Base-by-base conservation (phyloP, 2,113 vertebrate species). In the Oriolus oriolus region DNA sequence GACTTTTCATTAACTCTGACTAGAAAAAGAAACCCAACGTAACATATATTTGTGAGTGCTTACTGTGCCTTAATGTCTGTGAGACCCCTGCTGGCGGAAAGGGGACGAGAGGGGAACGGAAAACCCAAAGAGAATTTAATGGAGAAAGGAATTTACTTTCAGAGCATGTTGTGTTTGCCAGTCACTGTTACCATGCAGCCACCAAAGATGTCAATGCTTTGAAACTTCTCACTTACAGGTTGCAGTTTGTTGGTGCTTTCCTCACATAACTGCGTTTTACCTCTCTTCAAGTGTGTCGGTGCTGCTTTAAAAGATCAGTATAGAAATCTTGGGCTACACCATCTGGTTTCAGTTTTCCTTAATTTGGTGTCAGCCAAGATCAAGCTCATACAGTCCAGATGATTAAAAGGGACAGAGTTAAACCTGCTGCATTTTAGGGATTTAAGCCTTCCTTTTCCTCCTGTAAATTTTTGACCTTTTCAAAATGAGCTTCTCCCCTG, bases 31-130 rank as follows among this genome's bases (percentile, higher is more conserved):
- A 74, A 78, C 61, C 41, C 35, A 71, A 39, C 15, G 20, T 37
- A 64, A 26, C 8, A 8, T 6, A 3, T 24, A 35, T 52, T 41
- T 35, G 0, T 21, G 53, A 37, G 37, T 37, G 80, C 60, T 77
- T 56, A 22, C 85, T 44, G 10, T 84, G 56, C 18, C 44, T 17
- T 70, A 15, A n/a, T 80, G 52, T 84, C 41, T 74, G 79, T 42
- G 68, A 82, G 89, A 91, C 90, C 92, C 41, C 95, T 96, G 83
- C 90, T 88, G 94, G 88, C 69, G 31, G 14, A 60, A 80, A 39
- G 20, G 15, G 54, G 71, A 83, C 88, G 37, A 79, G 71, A 57
- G 26, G 47, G 37, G 56, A 64, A 26, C 19, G 17, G 49, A 57
- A 90, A 85, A 7, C 27, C 30, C 30, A 22, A 50, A 65, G n/a